Conservation (phyloP, 2,888 invertebrate species). For the Automeris io region DNA sequence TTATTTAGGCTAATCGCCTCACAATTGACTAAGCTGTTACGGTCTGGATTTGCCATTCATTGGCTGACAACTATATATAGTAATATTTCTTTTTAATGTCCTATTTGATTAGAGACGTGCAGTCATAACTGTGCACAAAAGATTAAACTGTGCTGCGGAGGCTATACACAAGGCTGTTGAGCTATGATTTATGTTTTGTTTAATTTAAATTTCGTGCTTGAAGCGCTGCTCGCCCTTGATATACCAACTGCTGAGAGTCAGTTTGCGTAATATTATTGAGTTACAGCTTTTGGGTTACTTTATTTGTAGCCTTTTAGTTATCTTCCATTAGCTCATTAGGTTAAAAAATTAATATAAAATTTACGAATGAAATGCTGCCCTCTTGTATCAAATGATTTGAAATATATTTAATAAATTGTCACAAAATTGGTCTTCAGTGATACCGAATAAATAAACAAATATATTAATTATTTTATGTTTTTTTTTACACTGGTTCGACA, state of each 20-base stretch:
- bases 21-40: neutral
- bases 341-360: neutral
- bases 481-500: no score
- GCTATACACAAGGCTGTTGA: conserved; percentile 66
- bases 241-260: conserved; percentile 17
- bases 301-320: no score
- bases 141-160: conserved; percentile 51
- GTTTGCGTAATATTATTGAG: conserved; percentile 14
- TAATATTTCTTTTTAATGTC: conserved; percentile 71
- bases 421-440: no score
- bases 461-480: no score
- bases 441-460: no score
- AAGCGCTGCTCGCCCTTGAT: conserved; percentile 21
- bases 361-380: no score
- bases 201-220: conserved; percentile 64
- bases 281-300: no score
- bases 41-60: conserved; percentile 55
- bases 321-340: no score
- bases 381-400: no score
- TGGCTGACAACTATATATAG: conserved; percentile 59
- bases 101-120: conserved; percentile 63
- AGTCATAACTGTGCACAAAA: conserved; percentile 55
- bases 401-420: no score
- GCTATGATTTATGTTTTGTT: conserved; percentile 64
- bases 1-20: neutral